Percentiles rank a stretch among this genome's conserved stretches.
These are phyloP conservation scores for Protomyctophum bolini DNA, from an alignment of 2,113 vertebrate species.

Conservation along the genomic window DNA sequence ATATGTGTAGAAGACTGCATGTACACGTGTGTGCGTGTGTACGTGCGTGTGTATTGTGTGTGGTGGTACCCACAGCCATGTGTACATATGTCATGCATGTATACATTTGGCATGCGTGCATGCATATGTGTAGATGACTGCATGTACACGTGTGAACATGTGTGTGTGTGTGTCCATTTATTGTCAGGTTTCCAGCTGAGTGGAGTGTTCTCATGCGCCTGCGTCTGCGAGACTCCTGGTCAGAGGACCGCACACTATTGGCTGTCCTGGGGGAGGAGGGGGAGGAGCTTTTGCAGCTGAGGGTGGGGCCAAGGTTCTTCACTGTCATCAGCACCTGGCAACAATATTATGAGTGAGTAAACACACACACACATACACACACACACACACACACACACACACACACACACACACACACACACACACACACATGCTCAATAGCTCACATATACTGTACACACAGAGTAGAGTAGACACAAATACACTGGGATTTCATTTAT, in stretches of 20 bases:
- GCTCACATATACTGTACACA: background rate
- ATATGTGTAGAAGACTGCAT: too few relatives aligned
- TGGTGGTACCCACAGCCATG: too few relatives aligned
- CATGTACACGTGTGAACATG: too few relatives aligned
- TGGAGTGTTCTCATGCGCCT: slow-evolving; percentile 42
- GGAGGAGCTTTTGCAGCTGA: slow-evolving; percentile 30
- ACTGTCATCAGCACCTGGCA: slow-evolving; percentile 33
- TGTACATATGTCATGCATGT: background rate
- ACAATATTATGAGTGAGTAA: slow-evolving; percentile 32
- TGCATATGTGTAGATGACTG: too few relatives aligned
- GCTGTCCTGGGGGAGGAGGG: slow-evolving; percentile 34
- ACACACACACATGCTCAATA: background rate
- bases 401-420: background rate
- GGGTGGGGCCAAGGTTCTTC: slow-evolving; percentile 6
- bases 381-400: background rate
- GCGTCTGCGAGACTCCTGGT: slow-evolving; percentile 20
- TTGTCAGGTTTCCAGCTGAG: slow-evolving; percentile 55
- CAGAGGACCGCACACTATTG: slow-evolving; percentile 33
- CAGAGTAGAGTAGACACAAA: background rate
- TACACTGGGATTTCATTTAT: background rate
- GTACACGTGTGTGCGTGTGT: background rate
- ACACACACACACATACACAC: slow-evolving; percentile 4
- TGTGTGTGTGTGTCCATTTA: slow-evolving; percentile 18
- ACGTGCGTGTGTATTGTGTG: too few relatives aligned
- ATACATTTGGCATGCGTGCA: background rate